Percentiles rank a stretch among this genome's conserved stretches.
Conservation (phyloP, 1,140 invertebrate genomes). For the Trialeurodes vaporariorum region DNA sequence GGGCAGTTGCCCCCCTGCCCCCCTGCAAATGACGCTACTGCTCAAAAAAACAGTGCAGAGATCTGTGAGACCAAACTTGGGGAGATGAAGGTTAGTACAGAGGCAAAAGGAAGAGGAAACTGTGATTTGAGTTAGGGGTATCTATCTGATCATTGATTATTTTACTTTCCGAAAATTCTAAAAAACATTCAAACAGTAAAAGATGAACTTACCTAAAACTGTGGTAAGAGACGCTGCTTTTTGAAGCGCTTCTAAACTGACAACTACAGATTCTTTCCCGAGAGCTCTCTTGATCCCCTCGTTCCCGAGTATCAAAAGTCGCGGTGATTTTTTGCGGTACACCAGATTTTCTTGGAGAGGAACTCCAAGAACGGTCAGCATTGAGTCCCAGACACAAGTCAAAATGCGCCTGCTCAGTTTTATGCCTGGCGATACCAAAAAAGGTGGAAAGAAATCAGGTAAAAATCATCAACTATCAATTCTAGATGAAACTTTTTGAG, state of each 20-base stretch:
- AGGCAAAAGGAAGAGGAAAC: too few relatives aligned
- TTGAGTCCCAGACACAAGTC: slow-evolving; percentile 81
- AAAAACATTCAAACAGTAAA: neutral
- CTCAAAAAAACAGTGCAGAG: too few relatives aligned
- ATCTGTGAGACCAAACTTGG: too few relatives aligned
- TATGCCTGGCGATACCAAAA: slow-evolving; percentile 32
- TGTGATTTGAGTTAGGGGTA: too few relatives aligned
- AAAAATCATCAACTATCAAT: too few relatives aligned
- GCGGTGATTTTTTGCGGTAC: slow-evolving; percentile 8
- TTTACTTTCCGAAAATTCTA: too few relatives aligned
- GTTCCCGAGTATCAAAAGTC: slow-evolving; percentile 33
- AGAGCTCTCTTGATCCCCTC: slow-evolving; percentile 44
- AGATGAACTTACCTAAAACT: slow-evolving; percentile 42
- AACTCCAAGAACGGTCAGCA: slow-evolving; percentile 73
- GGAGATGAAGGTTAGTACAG: too few relatives aligned
- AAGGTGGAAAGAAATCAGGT: slow-evolving; percentile 9
- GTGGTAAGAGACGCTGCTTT: slow-evolving; percentile 46
- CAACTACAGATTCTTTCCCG: slow-evolving; percentile 64
- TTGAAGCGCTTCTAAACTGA: slow-evolving; percentile 77
- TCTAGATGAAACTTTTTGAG: too few relatives aligned
- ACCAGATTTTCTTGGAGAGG: slow-evolving; percentile 41
- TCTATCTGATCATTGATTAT: too few relatives aligned
- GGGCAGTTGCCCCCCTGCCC: too few relatives aligned
- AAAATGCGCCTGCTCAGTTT: slow-evolving; percentile 48
- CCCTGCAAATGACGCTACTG: too few relatives aligned